Conservation (phyloP, 1,140 invertebrate species). For the Cherax destructor region DNA sequence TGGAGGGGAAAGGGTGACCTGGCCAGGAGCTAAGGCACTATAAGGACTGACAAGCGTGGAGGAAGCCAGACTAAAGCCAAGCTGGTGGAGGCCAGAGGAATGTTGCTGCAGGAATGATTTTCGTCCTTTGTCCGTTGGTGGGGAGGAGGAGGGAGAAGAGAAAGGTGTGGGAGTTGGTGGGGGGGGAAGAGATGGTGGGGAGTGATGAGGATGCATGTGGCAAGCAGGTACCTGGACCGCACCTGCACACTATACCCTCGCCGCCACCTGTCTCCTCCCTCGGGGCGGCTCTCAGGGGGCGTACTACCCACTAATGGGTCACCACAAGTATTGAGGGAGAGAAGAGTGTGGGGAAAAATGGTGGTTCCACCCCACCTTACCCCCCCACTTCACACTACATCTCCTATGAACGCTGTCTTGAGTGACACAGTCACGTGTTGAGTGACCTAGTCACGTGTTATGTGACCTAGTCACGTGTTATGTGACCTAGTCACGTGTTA, state of each 20-base stretch:
- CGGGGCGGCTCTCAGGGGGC: background rate
- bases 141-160: background rate
- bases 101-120: background rate
- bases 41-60: background rate
- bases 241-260: background rate
- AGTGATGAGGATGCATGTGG: background rate
- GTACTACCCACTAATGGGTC: background rate
- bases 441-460: no score
- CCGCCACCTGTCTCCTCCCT: background rate
- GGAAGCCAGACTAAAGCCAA: background rate
- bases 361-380: background rate
- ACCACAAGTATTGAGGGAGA: background rate
- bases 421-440: no score
- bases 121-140: background rate
- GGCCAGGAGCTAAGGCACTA: background rate
- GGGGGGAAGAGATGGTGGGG: background rate
- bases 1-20: background rate
- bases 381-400: no score
- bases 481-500: no score
- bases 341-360: background rate
- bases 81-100: background rate
- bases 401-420: no score
- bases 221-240: background rate
- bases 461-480: no score
- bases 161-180: background rate